These are phyloP conservation scores for Panagrolaimus sp. DNA, from an alignment of 1,140 invertebrate species.

Conservation along the genomic window DNA sequence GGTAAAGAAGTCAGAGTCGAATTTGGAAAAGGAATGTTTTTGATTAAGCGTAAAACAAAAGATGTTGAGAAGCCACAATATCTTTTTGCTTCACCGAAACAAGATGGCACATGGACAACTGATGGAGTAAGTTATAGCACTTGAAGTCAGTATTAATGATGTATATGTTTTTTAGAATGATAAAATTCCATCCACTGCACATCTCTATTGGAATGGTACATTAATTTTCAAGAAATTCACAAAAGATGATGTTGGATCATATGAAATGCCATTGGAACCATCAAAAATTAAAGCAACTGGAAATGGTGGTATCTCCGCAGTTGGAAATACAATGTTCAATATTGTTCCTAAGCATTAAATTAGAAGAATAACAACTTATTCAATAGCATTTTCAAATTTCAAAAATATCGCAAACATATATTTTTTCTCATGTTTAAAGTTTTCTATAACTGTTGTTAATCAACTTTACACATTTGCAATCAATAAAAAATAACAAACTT, in stretches of 20 bases:
- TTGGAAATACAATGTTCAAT: not conserved
- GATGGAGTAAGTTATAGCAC: not conserved
- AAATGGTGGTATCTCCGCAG: no score
- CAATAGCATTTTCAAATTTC: no score
- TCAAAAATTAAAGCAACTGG: not conserved
- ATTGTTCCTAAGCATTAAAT: not conserved
- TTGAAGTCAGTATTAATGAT: not conserved
- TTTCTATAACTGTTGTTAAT: no score
- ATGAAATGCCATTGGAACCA: conserved; percentile 6
- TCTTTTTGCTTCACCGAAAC: conserved; percentile 10
- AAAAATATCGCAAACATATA: no score
- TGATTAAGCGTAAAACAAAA: conserved; percentile 8
- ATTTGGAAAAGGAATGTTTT: not conserved
- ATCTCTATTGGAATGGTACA: conserved; percentile 14
- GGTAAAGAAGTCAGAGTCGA: not conserved
- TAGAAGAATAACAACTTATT: no score
- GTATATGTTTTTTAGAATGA: conserved; percentile 9
- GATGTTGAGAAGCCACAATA: not conserved
- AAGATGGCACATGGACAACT: conserved; percentile 14
- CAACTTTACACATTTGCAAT: no score
- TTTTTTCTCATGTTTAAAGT: no score
- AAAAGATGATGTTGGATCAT: conserved; percentile 3
- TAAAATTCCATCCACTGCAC: not conserved
- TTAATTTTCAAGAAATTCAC: conserved; percentile 6
- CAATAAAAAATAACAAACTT: no score